Conservation (phyloP, 2,888 invertebrate genomes). For the Lasioglossum malachurum region DNA sequence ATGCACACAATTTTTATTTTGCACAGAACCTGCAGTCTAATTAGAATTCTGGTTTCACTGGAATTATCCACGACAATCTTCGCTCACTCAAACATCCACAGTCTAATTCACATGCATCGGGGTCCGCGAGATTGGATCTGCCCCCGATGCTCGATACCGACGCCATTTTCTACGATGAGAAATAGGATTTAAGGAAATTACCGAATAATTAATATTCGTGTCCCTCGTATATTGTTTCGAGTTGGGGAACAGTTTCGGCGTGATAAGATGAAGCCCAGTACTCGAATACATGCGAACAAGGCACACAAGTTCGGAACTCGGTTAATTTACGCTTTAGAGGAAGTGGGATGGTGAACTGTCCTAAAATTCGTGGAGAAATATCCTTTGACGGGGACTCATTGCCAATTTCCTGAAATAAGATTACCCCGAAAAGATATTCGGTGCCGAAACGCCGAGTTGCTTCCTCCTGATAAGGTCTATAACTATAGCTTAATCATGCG, state of each 20-base stretch:
- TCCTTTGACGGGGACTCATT: not conserved
- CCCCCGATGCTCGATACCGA: not conserved
- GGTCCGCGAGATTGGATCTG: not conserved
- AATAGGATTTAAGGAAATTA: not conserved
- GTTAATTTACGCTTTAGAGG: conserved; percentile 18
- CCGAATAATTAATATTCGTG: not conserved
- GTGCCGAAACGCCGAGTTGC: not conserved
- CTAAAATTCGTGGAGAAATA: not conserved
- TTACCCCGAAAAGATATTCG: not conserved
- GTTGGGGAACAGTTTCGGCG: not conserved
- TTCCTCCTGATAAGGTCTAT: not conserved
- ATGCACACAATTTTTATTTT: not conserved
- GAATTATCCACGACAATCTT: not conserved
- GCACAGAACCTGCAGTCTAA: not conserved
- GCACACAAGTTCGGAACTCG: not conserved
- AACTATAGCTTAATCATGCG: too few relatives aligned
- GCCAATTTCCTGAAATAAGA: not conserved
- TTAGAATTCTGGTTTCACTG: not conserved
- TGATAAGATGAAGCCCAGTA: not conserved
- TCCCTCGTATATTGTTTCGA: not conserved
- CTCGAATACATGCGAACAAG: not conserved
- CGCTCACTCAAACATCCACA: not conserved
- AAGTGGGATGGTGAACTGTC: not conserved
- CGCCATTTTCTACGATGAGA: not conserved
- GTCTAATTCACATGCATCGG: not conserved